A percentile compares a stretch with the other conserved stretches of the same genome.
Conservation (phyloP, 2,797 vertebrate genomes). For the Hoplostethus mediterraneus region DNA sequence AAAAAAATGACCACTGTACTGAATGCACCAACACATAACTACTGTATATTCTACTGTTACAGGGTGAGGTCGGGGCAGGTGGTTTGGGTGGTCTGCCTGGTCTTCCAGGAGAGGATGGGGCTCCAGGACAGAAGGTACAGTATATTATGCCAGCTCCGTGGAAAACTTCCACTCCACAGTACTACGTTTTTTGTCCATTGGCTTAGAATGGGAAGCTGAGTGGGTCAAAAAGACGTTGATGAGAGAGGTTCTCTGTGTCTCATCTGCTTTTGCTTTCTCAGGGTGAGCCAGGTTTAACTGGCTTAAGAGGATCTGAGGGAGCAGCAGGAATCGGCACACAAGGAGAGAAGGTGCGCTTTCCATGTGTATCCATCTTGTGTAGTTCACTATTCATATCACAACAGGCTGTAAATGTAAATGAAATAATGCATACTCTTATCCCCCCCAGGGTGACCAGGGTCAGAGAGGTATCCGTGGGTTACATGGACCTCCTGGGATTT, state of each 20-base stretch:
- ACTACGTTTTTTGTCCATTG: background rate
- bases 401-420: background rate
- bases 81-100: slow-evolving; percentile 90
- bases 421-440: slow-evolving; percentile 24
- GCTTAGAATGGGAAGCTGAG: background rate
- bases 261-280: slow-evolving; percentile 52
- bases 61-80: slow-evolving; percentile 90
- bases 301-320: slow-evolving; percentile 89
- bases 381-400: background rate
- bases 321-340: slow-evolving; percentile 88
- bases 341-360: slow-evolving; percentile 88
- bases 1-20: background rate
- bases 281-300: slow-evolving; percentile 90
- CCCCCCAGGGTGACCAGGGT: slow-evolving; percentile 91
- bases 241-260: background rate
- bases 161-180: background rate
- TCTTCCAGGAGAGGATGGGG: slow-evolving; percentile 93
- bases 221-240: background rate
- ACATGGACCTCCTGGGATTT: slow-evolving; percentile 87
- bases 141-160: slow-evolving; percentile 22
- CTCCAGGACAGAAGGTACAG: slow-evolving; percentile 92
- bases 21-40: slow-evolving; percentile 7
- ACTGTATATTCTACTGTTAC: slow-evolving; percentile 30
- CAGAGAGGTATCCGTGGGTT: slow-evolving; percentile 91
- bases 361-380: background rate